phyloP scores from a whole-genome alignment of 2,888 invertebrate genomes.

The Andrena chrysosceles region DNA sequence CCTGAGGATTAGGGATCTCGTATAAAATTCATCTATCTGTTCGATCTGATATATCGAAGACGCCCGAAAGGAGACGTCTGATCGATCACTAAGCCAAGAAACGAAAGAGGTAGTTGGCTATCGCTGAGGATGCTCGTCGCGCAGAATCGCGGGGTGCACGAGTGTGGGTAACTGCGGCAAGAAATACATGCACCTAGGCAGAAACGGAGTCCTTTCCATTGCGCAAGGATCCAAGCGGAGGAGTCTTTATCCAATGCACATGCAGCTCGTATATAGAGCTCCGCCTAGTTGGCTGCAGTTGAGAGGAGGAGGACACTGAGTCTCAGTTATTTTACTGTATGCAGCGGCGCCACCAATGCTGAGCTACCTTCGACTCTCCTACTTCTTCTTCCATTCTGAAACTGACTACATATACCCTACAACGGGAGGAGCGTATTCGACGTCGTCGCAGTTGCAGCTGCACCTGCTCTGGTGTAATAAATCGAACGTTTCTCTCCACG shows the following conservation, averaged over 20 bases:
- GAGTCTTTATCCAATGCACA: slow-evolving; percentile 70
- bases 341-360: slow-evolving; percentile 67
- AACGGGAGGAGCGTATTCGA: slow-evolving; percentile 68
- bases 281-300: slow-evolving; percentile 71
- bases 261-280: slow-evolving; percentile 71
- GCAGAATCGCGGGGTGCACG: slow-evolving; percentile 14
- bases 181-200: slow-evolving; percentile 39
- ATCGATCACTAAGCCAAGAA: slow-evolving; percentile 20
- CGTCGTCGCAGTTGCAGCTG: slow-evolving; percentile 71
- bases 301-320: slow-evolving; percentile 71
- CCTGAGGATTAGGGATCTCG: neutral
- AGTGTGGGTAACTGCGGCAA: slow-evolving; percentile 30
- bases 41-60: neutral
- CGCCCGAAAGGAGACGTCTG: neutral
- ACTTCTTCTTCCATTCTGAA: slow-evolving; percentile 68
- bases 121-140: slow-evolving; percentile 22
- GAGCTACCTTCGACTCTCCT: slow-evolving; percentile 66
- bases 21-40: neutral
- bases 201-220: slow-evolving; percentile 64
- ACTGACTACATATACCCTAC: slow-evolving; percentile 48
- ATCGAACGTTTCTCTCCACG: slow-evolving; percentile 50
- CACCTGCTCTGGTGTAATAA: slow-evolving; percentile 64
- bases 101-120: slow-evolving; percentile 32
- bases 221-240: slow-evolving; percentile 68
- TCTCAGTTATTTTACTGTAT: slow-evolving; percentile 76